Base-by-base conservation (phyloP, 2,113 vertebrate genomes). In the Triplophysa tibetana region DNA sequence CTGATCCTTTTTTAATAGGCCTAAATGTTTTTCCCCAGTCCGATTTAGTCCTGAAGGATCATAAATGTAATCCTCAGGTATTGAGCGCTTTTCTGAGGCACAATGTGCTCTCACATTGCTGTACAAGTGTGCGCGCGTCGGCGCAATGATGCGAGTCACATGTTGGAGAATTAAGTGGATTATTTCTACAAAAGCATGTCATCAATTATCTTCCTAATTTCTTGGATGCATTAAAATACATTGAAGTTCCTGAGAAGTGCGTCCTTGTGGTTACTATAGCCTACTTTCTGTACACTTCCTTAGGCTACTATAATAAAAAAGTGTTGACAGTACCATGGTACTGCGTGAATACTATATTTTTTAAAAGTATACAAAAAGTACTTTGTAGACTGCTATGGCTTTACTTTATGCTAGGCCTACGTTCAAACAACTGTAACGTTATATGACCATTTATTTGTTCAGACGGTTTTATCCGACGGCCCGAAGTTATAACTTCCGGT, bases 131-230 rank as follows among this genome's bases (percentile, higher is more conserved):
- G 85, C 17, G 50, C 43, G 43, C 43, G 43, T 11, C 41, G 83
- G 83, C 41, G 33, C 82, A 83, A 63, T 80, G 83, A 81, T 83
- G 80, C 67, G 82, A 86, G 87, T 89, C 89, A 88, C 88, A 87
- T 88, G 88, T 81, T 81, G 23, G 54, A 72, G 78, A 83, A 81
- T 84, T 38, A 81, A 88, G 84, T 14, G 84, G 84, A 84, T 89
- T 86, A 81, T 88, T 86, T 85, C 38, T 67, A 75, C 43, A 38
- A 87, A 60, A 86, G 83, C 79, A 85, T 89, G 84, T 85, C 87
- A 88, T 89, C 87, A 87, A 84, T 88, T 90, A 86, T 84, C 66
- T 78, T 73, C 73, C 75, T 52, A 41, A 74, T 54, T 79, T 24
- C 13, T 26, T 43, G 70, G 45, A 29, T 75, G 29, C 64, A 66